A percentile compares a stretch with the other conserved stretches of the same genome.
These are phyloP conservation scores for Lysiphlebus fabarum DNA, from an alignment of 1,140 invertebrate genomes.

Conservation along the genomic window DNA sequence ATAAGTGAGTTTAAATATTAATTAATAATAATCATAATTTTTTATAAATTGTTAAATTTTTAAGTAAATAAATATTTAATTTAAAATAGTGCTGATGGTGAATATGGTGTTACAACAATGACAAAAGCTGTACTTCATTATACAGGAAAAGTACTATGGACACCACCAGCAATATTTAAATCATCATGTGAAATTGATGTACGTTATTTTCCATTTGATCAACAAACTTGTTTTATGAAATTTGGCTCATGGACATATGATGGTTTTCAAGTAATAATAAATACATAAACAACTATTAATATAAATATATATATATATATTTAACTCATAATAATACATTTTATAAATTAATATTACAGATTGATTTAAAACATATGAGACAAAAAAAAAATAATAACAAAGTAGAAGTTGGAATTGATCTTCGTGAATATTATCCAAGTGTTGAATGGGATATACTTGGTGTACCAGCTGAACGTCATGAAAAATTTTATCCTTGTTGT, in stretches of 20 bases:
- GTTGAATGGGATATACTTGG: slow-evolving; percentile 97
- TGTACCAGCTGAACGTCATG: slow-evolving; percentile 85
- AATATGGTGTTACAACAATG: slow-evolving; percentile 97
- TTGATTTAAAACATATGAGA: slow-evolving; percentile 87
- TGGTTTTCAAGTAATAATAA: slow-evolving; percentile 74
- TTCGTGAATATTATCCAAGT: slow-evolving; percentile 91
- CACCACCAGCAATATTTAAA: slow-evolving; percentile 96
- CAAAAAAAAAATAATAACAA: slow-evolving; percentile 73
- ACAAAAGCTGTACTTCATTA: slow-evolving; percentile 91
- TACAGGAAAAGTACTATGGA: slow-evolving; percentile 87
- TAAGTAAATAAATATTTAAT: too few species aligned
- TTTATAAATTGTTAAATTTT: too few species aligned
- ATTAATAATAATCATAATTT: slow-evolving; percentile 11
- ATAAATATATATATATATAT: neutral
- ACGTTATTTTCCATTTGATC: slow-evolving; percentile 94
- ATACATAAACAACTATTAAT: neutral
- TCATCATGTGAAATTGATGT: slow-evolving; percentile 97
- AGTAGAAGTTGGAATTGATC: slow-evolving; percentile 85
- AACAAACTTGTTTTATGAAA: slow-evolving; percentile 94
- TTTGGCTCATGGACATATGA: slow-evolving; percentile 99
- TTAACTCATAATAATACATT: neutral
- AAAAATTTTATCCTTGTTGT: slow-evolving; percentile 87
- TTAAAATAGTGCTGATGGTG: slow-evolving; percentile 82
- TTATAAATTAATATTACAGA: slow-evolving; percentile 57
- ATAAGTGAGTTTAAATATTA: slow-evolving; percentile 72